Evolutionary conservation across 2,797 vertebrate genomes (phyloP).

Genomic region (Gymnodraco acuticeps): DNA sequence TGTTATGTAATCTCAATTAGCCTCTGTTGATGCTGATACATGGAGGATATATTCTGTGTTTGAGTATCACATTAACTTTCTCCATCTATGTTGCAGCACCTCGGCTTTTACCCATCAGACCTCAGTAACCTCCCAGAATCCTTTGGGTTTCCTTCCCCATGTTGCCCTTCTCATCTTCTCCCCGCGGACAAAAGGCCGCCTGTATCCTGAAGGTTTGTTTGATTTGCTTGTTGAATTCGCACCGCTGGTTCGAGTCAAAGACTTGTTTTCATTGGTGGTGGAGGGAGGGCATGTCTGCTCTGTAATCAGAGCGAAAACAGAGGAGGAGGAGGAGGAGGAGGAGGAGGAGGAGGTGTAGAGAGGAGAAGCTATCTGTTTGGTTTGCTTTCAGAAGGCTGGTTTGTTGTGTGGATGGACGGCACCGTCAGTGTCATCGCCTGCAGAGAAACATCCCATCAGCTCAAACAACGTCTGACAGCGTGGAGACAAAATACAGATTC

Average conservation of each 20-base stretch:
- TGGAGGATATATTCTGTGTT: too few relatives aligned
- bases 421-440: constrained; percentile 22
- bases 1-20: too few relatives aligned
- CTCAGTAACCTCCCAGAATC: constrained; percentile 13
- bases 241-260: constrained; percentile 41
- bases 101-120: constrained; percentile 7
- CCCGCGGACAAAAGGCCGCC: constrained; percentile 31
- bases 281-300: constrained; percentile 23
- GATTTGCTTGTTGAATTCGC: constrained; percentile 42
- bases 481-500: background rate
- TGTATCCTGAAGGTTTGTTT: constrained; percentile 46
- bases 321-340: constrained; percentile 3
- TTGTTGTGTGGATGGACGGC: constrained; percentile 27
- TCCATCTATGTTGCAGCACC: background rate
- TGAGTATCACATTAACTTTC: background rate
- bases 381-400: constrained; percentile 13
- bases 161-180: constrained; percentile 43
- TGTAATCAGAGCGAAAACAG: constrained; percentile 8
- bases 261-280: constrained; percentile 38
- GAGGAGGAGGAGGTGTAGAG: background rate
- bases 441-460: constrained; percentile 13
- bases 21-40: too few relatives aligned
- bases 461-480: constrained; percentile 12
- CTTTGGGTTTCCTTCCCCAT: constrained; percentile 6
- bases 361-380: constrained; percentile 5